Conservation (phyloP, 2,888 invertebrate species). For the Agapostemon virescens region DNA sequence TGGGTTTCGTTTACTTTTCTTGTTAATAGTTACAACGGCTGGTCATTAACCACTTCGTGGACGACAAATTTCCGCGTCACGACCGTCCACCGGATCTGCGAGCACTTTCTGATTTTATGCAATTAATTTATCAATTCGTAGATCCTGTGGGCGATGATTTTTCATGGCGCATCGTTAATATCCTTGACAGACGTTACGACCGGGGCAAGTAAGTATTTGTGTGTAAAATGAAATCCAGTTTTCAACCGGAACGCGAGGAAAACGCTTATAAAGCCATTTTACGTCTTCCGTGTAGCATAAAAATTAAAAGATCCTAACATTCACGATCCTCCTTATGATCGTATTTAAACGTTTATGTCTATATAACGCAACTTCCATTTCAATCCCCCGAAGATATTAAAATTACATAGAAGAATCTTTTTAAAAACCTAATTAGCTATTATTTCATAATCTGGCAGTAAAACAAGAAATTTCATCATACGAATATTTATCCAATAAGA, state of each 20-base stretch:
- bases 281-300: background rate
- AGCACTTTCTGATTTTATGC: slow-evolving; percentile 49
- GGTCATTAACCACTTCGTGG: slow-evolving; percentile 35
- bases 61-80: slow-evolving; percentile 26
- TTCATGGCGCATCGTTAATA: slow-evolving; percentile 47
- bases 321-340: background rate
- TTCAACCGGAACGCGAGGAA: slow-evolving; percentile 29
- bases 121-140: slow-evolving; percentile 52
- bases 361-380: no score
- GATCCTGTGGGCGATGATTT: slow-evolving; percentile 48
- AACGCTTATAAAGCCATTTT: slow-evolving; percentile 33
- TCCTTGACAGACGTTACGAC: slow-evolving; percentile 18
- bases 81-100: background rate
- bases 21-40: slow-evolving; percentile 6
- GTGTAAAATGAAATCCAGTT: slow-evolving; percentile 21
- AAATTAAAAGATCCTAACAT: slow-evolving; percentile 18
- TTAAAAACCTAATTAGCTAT: no score
- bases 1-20: slow-evolving; percentile 25
- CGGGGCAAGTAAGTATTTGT: background rate
- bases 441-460: no score
- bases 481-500: no score
- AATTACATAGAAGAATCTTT: no score
- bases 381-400: no score
- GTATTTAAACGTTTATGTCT: no score
- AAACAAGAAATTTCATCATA: no score